Evolutionary conservation across 2,113 vertebrate genomes (phyloP).

Genomic region (Beaufortia kweichowensis): DNA sequence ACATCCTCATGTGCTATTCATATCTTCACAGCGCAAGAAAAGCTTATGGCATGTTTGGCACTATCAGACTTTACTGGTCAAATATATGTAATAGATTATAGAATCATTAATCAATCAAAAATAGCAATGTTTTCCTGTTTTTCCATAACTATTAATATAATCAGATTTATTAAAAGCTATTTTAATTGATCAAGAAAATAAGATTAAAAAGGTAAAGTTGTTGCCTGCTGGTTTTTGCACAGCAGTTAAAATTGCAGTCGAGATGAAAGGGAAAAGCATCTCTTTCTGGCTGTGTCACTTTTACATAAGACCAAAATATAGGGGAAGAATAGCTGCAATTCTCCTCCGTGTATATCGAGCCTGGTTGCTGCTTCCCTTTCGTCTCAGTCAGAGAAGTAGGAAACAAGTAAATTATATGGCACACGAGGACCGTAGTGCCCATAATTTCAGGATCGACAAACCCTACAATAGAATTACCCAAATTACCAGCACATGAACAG

Average conservation of each 20-base stretch:
- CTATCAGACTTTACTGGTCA: no score
- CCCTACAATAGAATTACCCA: slow-evolving; percentile 79
- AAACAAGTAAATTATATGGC: slow-evolving; percentile 79
- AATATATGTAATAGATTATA: no score
- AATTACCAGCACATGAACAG: slow-evolving; percentile 69
- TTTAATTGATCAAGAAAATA: slow-evolving; percentile 13
- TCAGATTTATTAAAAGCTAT: no score
- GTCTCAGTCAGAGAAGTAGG: slow-evolving; percentile 71
- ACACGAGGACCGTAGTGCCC: slow-evolving; percentile 74
- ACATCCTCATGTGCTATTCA: neutral
- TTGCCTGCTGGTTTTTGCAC: slow-evolving; percentile 41
- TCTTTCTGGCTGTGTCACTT: slow-evolving; percentile 52
- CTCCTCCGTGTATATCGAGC: slow-evolving; percentile 44
- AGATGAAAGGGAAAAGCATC: slow-evolving; percentile 19
- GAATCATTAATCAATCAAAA: no score
- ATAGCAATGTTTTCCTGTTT: no score
- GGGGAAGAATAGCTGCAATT: slow-evolving; percentile 60
- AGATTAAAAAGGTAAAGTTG: slow-evolving; percentile 47
- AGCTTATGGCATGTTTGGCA: no score
- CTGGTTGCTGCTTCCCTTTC: slow-evolving; percentile 65
- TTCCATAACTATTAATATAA: no score
- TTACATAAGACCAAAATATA: slow-evolving; percentile 54
- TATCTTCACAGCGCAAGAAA: neutral
- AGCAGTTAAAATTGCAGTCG: slow-evolving; percentile 50
- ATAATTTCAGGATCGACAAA: slow-evolving; percentile 74